Conservation (phyloP, 2,797 vertebrate species). For the Simalia tracyae region DNA sequence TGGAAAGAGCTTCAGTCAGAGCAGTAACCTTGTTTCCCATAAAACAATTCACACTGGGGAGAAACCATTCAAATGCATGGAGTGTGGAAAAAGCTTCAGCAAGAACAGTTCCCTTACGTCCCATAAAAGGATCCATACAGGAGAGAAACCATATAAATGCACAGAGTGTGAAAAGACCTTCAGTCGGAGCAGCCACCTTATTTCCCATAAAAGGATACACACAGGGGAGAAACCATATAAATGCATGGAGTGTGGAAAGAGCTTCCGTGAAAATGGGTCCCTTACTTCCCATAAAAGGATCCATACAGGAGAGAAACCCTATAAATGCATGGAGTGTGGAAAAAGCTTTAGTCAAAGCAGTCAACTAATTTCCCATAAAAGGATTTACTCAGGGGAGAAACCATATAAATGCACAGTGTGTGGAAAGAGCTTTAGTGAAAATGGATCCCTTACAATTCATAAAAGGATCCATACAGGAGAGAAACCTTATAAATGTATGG, state of each 20-base stretch:
- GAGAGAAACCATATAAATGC: neutral
- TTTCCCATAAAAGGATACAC: constrained; percentile 17
- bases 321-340: neutral
- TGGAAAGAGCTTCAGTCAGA: neutral
- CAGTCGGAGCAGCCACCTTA: neutral
- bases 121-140: neutral
- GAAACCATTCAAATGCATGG: neutral
- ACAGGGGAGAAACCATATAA: neutral
- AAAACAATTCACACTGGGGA: neutral
- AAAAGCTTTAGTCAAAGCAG: neutral
- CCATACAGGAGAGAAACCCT: neutral
- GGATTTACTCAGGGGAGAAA: neutral
- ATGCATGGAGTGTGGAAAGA: neutral
- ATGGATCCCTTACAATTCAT: neutral
- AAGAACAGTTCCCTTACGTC: neutral
- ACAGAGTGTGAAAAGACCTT: neutral
- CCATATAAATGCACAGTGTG: neutral
- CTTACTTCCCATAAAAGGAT: neutral
- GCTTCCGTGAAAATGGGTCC: neutral
- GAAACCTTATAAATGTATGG: constrained; percentile 8
- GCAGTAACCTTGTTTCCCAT: neutral
- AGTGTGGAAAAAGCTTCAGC: neutral
- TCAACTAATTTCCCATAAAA: neutral
- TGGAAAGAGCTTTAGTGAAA: neutral
- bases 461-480: constrained; percentile 29